Conservation (phyloP, 2,797 vertebrate species). For the Lepus oiostolus region DNA sequence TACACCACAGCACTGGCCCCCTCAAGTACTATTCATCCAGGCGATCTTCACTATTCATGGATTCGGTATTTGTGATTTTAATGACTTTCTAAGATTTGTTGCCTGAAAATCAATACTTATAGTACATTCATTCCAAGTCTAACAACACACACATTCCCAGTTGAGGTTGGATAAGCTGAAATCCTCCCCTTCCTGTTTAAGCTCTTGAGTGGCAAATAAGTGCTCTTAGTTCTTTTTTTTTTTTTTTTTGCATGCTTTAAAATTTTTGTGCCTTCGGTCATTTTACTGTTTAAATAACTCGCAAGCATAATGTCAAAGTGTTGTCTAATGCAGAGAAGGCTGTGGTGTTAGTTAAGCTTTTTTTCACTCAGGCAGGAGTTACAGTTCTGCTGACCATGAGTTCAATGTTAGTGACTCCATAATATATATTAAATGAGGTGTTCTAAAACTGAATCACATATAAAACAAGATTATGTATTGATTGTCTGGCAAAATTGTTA, state of each 20-base stretch:
- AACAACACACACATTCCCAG: background rate
- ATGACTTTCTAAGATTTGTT: background rate
- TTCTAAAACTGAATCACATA: conserved; percentile 23
- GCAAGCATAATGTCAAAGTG: background rate
- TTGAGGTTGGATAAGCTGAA: background rate
- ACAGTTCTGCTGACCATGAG: background rate
- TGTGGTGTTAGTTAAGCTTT: background rate
- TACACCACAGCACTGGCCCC: too few species aligned
- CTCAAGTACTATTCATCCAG: background rate
- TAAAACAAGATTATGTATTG: background rate
- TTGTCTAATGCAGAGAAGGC: background rate
- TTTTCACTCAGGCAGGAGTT: background rate
- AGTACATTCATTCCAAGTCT: background rate
- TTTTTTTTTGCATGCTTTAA: background rate
- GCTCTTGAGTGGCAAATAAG: background rate
- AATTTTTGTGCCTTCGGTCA: background rate
- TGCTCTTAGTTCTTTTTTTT: background rate
- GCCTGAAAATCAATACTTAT: background rate
- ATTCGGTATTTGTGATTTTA: background rate
- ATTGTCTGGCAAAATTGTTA: background rate
- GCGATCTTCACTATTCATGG: background rate
- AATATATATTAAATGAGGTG: background rate
- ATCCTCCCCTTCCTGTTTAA: background rate
- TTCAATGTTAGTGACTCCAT: background rate
- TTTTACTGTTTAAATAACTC: background rate